phyloP scores from a whole-genome alignment of 1,140 invertebrate species.

The Sipha flava region DNA sequence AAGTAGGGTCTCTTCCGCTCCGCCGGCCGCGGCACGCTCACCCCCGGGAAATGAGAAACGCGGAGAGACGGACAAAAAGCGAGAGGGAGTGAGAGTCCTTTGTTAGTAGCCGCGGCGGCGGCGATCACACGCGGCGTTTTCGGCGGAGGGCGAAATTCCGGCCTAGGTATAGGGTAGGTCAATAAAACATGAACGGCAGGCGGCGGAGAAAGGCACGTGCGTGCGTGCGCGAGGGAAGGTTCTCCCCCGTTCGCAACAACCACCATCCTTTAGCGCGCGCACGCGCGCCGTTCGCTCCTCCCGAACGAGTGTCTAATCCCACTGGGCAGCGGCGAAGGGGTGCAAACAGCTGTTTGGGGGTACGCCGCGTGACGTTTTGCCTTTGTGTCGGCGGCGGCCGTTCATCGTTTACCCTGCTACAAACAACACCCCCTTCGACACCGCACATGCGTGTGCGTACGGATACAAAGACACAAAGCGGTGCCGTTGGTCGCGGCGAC shows the following conservation, averaged over 20 bases:
- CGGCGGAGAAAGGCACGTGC: not conserved
- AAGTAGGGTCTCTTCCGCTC: not conserved
- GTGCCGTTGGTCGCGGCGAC: too few relatives aligned
- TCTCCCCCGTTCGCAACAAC: not conserved
- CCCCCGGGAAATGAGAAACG: too few relatives aligned
- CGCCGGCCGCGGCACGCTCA: too few relatives aligned
- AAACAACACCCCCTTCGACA: too few relatives aligned
- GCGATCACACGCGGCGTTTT: not conserved
- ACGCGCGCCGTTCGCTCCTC: not conserved
- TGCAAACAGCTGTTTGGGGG: not conserved
- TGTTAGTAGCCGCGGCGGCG: too few relatives aligned
- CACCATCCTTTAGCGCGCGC: not conserved
- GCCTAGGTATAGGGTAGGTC: conserved; percentile 9
- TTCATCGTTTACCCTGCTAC: not conserved
- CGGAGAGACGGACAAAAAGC: too few relatives aligned
- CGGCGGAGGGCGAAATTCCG: not conserved
- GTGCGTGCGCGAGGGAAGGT: not conserved
- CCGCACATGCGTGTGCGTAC: too few relatives aligned
- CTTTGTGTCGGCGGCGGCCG: not conserved
- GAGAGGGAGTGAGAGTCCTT: not conserved
- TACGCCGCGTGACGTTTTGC: not conserved
- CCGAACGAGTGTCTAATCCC: not conserved
- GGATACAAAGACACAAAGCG: too few relatives aligned
- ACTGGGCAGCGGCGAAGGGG: not conserved
- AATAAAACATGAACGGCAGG: not conserved